Percentiles rank a stretch among this genome's conserved stretches.
Evolutionary conservation across 1,140 invertebrate species (phyloP).

Genomic region (Euborellia annulipes): DNA sequence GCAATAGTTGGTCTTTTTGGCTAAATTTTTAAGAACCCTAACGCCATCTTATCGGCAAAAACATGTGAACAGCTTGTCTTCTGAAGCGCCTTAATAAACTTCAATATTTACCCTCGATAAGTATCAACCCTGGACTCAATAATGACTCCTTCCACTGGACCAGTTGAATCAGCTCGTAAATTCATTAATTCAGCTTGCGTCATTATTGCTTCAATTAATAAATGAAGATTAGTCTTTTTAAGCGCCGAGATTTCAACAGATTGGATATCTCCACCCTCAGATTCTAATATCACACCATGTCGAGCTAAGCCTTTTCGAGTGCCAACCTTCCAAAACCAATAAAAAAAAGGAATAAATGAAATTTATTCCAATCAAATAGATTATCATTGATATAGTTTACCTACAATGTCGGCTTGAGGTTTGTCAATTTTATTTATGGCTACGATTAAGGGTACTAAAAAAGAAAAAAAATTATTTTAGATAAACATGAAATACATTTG

Average conservation of each 20-base stretch:
- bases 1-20: too few species aligned
- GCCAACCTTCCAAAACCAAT: too few species aligned
- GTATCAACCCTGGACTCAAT: conserved; percentile 71
- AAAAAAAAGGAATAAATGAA: too few species aligned
- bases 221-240: conserved; percentile 59
- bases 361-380: too few species aligned
- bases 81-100: not conserved
- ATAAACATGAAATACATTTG: conserved; percentile 1
- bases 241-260: conserved; percentile 83
- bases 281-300: conserved; percentile 71
- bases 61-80: too few species aligned
- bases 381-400: conserved; percentile 28
- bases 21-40: too few species aligned
- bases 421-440: conserved; percentile 99
- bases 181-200: conserved; percentile 80
- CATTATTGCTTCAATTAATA: conserved; percentile 69
- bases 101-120: conserved; percentile 40
- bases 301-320: conserved; percentile 57
- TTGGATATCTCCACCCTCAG: conserved; percentile 83
- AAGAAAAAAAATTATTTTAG: conserved; percentile 17
- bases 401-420: conserved; percentile 66
- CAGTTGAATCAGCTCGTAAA: conserved; percentile 62
- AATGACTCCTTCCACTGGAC: conserved; percentile 74
- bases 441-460: conserved; percentile 84
- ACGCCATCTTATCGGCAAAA: too few species aligned